phyloP scores from a whole-genome alignment of 1,140 invertebrate species.

The Octopus sinensis region DNA sequence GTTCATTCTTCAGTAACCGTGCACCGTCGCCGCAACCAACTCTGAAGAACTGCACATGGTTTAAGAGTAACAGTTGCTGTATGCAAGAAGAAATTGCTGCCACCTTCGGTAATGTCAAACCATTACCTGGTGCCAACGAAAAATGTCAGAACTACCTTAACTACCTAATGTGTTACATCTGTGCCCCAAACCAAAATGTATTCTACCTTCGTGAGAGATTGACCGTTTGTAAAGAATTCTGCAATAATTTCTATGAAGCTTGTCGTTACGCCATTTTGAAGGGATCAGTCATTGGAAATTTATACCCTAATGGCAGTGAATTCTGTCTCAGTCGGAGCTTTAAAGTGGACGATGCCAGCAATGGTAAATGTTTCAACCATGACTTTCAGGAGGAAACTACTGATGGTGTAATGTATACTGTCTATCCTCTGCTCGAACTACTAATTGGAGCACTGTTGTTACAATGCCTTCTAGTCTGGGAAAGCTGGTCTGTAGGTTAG shows the following conservation, averaged over 20 bases:
- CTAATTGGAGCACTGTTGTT: too few species aligned
- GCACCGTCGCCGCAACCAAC: slow-evolving; percentile 52
- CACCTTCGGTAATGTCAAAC: slow-evolving; percentile 54
- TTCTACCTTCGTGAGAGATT: slow-evolving; percentile 54
- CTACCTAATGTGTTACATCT: slow-evolving; percentile 59
- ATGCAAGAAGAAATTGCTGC: slow-evolving; percentile 56
- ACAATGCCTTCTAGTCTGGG: too few species aligned
- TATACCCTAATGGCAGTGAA: background rate
- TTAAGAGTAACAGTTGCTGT: slow-evolving; percentile 55
- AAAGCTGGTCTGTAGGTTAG: too few species aligned
- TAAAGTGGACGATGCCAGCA: background rate
- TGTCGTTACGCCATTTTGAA: slow-evolving; percentile 21
- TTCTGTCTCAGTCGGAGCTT: slow-evolving; percentile 9
- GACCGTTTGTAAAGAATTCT: slow-evolving; percentile 48
- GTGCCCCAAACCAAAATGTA: slow-evolving; percentile 53
- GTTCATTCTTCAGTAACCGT: slow-evolving; percentile 57
- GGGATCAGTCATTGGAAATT: background rate
- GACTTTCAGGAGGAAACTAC: background rate
- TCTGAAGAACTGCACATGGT: slow-evolving; percentile 58
- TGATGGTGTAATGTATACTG: too few species aligned
- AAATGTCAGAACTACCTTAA: slow-evolving; percentile 55
- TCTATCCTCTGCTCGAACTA: too few species aligned
- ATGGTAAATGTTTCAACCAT: background rate
- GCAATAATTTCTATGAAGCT: background rate
- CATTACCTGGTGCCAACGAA: slow-evolving; percentile 51